These are phyloP conservation scores for Diploscapter pachys DNA, from an alignment of 1,140 invertebrate genomes.

Conservation along the genomic window DNA sequence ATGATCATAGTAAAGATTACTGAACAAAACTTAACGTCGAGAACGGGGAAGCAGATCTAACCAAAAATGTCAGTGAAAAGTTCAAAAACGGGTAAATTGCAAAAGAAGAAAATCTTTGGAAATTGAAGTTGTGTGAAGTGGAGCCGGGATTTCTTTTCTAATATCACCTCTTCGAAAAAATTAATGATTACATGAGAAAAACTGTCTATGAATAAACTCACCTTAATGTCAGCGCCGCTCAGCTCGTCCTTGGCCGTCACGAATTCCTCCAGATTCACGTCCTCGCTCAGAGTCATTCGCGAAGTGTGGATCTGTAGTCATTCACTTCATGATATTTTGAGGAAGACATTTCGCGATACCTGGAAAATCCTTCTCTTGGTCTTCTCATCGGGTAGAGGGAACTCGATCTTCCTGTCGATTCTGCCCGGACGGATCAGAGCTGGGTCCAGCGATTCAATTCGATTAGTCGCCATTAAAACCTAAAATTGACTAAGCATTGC, in stretches of 20 bases:
- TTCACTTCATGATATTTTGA: neutral
- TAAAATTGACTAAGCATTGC: constrained; percentile 55
- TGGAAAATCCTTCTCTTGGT: constrained; percentile 94
- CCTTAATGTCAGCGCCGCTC: constrained; percentile 84
- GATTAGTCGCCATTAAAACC: constrained; percentile 99
- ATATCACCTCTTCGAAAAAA: too few species aligned
- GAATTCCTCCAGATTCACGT: constrained; percentile 94
- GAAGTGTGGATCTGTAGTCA: constrained; percentile 81
- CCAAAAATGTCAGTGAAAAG: too few species aligned
- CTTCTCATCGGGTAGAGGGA: constrained; percentile 97
- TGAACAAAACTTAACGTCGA: too few species aligned
- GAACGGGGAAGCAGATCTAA: too few species aligned
- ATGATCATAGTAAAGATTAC: neutral
- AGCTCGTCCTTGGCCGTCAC: constrained; percentile 99
- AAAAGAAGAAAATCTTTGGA: too few species aligned
- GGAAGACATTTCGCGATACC: neutral
- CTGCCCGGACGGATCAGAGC: constrained; percentile 95
- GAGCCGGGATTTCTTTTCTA: too few species aligned
- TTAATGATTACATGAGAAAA: neutral
- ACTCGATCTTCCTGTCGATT: constrained; percentile 99
- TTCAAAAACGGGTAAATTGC: too few species aligned
- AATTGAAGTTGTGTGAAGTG: too few species aligned
- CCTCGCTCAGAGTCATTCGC: constrained; percentile 91
- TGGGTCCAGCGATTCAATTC: constrained; percentile 97
- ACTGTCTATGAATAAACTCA: constrained; percentile 45